Evolutionary conservation across 2,888 invertebrate species (phyloP).

Genomic region (Tethea ocularis): DNA sequence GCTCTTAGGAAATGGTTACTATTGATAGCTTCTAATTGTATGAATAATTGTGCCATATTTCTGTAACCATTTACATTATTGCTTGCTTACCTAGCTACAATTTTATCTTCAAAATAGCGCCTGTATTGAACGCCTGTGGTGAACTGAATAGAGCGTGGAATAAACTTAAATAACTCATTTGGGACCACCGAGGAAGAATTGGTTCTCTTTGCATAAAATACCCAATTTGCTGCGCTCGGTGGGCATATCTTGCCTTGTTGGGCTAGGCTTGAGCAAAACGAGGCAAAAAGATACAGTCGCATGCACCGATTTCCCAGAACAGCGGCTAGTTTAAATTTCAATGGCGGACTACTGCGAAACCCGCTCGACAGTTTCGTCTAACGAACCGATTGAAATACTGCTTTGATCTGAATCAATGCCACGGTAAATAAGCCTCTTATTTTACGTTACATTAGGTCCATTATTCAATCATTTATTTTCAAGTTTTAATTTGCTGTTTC

Average conservation of each 20-base stretch:
- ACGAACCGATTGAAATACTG: slow-evolving; percentile 77
- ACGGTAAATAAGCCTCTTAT: slow-evolving; percentile 36
- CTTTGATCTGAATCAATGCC: slow-evolving; percentile 58
- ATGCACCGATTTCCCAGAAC: slow-evolving; percentile 65
- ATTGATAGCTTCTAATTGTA: slow-evolving; percentile 47
- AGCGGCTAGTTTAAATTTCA: slow-evolving; percentile 78
- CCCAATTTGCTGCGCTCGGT: slow-evolving; percentile 42
- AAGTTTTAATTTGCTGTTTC: slow-evolving; percentile 30
- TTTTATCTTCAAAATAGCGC: no score
- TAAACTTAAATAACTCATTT: slow-evolving; percentile 16
- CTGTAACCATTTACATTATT: slow-evolving; percentile 11
- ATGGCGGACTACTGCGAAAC: slow-evolving; percentile 74
- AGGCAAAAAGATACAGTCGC: slow-evolving; percentile 46
- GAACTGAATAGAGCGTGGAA: not conserved
- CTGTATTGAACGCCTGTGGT: no score
- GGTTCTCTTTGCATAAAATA: slow-evolving; percentile 26
- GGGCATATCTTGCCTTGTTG: slow-evolving; percentile 53
- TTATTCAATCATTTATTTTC: slow-evolving; percentile 19
- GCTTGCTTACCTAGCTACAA: no score
- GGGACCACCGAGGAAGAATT: slow-evolving; percentile 21
- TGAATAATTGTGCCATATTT: slow-evolving; percentile 30
- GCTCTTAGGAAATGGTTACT: slow-evolving; percentile 41
- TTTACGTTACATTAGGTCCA: slow-evolving; percentile 18
- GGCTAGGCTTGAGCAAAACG: slow-evolving; percentile 59
- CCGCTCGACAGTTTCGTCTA: slow-evolving; percentile 67